A percentile compares a stretch with the other conserved stretches of the same genome.
Evolutionary conservation across 92 coral and sea anemone genomes (phyloP).

Genomic region (Parazoanthus atlanticus): DNA sequence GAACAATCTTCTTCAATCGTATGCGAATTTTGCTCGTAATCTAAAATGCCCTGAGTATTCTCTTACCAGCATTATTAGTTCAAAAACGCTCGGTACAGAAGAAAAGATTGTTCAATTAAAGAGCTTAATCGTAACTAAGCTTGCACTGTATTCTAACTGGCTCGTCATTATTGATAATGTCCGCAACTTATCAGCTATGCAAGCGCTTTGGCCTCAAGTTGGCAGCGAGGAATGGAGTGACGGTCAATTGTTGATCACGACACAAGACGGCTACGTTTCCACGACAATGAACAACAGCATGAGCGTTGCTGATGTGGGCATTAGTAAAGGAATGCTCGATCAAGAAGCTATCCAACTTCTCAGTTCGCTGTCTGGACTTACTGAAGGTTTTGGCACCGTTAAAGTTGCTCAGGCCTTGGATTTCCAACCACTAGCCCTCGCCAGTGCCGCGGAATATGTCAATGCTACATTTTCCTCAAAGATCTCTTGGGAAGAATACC

Average conservation of each 20-base stretch:
- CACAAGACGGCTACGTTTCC: slow-evolving; percentile 41
- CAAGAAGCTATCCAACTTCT: slow-evolving; percentile 12
- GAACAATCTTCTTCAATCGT: slow-evolving; percentile 48
- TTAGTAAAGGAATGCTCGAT: neutral
- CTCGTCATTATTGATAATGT: slow-evolving; percentile 31
- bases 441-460: slow-evolving; percentile 49
- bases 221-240: slow-evolving; percentile 44
- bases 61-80: slow-evolving; percentile 37
- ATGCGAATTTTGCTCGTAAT: slow-evolving; percentile 44
- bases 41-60: slow-evolving; percentile 44
- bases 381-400: slow-evolving; percentile 9
- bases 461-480: neutral
- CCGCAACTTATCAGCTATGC: neutral
- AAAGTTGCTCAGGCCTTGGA: slow-evolving; percentile 43
- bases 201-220: slow-evolving; percentile 33
- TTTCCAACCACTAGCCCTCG: slow-evolving; percentile 61
- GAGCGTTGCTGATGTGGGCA: neutral
- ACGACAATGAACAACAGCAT: slow-evolving; percentile 18
- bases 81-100: slow-evolving; percentile 20
- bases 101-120: slow-evolving; percentile 42
- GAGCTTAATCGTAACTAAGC: slow-evolving; percentile 6
- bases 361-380: slow-evolving; percentile 24
- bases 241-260: slow-evolving; percentile 52
- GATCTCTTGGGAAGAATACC: slow-evolving; percentile 5
- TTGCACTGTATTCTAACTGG: slow-evolving; percentile 13